phyloP scores from a whole-genome alignment of 1,140 invertebrate species.

The Meteorus sp. region DNA sequence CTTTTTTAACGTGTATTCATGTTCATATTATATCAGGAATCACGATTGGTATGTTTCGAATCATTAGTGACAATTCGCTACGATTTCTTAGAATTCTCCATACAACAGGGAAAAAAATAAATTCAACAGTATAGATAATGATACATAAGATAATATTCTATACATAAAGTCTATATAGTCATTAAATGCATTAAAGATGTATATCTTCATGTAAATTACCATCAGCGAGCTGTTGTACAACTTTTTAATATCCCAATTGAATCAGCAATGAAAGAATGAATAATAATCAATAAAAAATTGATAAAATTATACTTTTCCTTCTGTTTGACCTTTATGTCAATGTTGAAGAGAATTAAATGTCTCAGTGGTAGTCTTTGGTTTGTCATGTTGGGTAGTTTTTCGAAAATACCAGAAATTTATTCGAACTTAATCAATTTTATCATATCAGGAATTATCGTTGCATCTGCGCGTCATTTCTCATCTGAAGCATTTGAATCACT shows the following conservation, averaged over 20 bases:
- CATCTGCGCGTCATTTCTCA: too few relatives aligned
- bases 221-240: slow-evolving; percentile 11
- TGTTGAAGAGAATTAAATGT: too few relatives aligned
- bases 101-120: slow-evolving; percentile 28
- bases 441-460: too few relatives aligned
- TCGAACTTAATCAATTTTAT: too few relatives aligned
- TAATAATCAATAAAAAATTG: too few relatives aligned
- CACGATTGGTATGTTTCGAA: slow-evolving; percentile 7
- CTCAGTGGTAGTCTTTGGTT: too few relatives aligned
- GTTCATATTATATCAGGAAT: background rate
- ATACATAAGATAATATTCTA: slow-evolving; percentile 24
- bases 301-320: too few relatives aligned
- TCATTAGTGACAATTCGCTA: slow-evolving; percentile 29
- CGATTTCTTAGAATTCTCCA: slow-evolving; percentile 30
- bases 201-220: slow-evolving; percentile 20
- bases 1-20: background rate
- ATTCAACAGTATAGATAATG: slow-evolving; percentile 26
- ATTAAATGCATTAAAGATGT: slow-evolving; percentile 15
- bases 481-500: too few relatives aligned
- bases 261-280: too few relatives aligned
- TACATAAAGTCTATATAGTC: slow-evolving; percentile 1
- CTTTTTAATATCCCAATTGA: slow-evolving; percentile 13
- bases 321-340: too few relatives aligned
- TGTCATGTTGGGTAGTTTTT: too few relatives aligned
- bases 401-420: too few relatives aligned